A percentile compares a stretch with the other conserved stretches of the same genome.
Evolutionary conservation across 2,113 vertebrate genomes (phyloP).

Genomic region (Tor tambroides): DNA sequence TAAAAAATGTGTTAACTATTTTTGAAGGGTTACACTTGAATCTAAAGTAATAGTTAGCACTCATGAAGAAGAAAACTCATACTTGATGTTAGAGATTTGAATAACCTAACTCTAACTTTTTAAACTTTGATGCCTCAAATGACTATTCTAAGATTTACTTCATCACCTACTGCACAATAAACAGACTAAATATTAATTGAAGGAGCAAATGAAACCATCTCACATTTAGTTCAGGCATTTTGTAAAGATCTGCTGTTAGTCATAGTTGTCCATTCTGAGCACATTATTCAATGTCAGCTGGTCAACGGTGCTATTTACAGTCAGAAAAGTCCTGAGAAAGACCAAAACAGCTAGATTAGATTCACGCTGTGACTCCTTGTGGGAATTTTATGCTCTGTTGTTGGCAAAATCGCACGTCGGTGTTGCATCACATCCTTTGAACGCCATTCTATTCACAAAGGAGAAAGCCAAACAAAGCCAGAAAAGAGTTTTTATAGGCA

Average conservation of each 20-base stretch:
- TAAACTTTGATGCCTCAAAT: background rate
- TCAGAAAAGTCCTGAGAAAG: constrained; percentile 8
- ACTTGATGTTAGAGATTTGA: background rate
- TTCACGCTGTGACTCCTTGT: constrained; percentile 8
- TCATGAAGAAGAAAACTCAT: background rate
- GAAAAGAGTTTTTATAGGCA: background rate
- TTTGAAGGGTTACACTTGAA: background rate
- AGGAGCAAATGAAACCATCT: background rate
- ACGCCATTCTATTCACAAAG: background rate
- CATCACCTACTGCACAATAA: background rate
- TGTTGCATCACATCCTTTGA: constrained; percentile 32
- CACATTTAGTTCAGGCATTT: too few relatives aligned
- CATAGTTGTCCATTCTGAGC: background rate
- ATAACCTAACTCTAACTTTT: background rate
- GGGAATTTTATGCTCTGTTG: constrained; percentile 26
- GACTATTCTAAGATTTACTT: background rate
- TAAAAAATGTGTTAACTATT: background rate
- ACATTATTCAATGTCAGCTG: background rate
- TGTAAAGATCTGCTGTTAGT: background rate
- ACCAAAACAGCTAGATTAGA: background rate
- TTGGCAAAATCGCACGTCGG: constrained; percentile 1
- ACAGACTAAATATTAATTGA: background rate
- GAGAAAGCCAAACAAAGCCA: background rate
- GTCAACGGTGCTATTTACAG: background rate
- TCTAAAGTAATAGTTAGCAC: background rate